Conservation (phyloP, 2,888 invertebrate genomes). For the Tryphoninae sp. region DNA sequence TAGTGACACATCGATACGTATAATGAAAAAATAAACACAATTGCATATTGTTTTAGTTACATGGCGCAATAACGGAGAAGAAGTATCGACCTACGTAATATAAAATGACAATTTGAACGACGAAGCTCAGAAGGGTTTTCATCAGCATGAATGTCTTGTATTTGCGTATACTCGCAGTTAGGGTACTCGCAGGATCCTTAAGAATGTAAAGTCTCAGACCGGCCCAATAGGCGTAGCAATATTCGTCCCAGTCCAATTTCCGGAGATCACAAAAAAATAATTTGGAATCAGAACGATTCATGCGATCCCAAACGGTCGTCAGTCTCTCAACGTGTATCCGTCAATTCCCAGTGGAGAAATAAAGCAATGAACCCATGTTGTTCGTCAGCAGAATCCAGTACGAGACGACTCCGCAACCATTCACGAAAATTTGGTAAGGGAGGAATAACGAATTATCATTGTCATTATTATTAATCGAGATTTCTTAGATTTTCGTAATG, state of each 20-base stretch:
- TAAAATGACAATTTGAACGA: slow-evolving; percentile 14
- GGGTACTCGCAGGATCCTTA: slow-evolving; percentile 67
- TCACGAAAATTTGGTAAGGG: neutral
- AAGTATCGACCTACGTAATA: slow-evolving; percentile 30
- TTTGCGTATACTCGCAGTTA: slow-evolving; percentile 43
- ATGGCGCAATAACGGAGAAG: neutral
- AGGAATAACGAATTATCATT: neutral
- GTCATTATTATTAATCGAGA: too few species aligned
- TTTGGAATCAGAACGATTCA: slow-evolving; percentile 68
- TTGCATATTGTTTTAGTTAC: neutral
- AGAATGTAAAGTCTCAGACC: slow-evolving; percentile 66
- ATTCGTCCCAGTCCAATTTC: slow-evolving; percentile 69
- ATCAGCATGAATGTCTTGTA: neutral
- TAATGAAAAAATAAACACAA: neutral
- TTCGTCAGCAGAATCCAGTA: slow-evolving; percentile 45
- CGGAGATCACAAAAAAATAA: slow-evolving; percentile 72
- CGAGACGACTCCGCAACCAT: slow-evolving; percentile 26
- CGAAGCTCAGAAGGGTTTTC: neutral
- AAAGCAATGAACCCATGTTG: slow-evolving; percentile 21
- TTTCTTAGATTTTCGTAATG: neutral
- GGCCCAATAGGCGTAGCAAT: slow-evolving; percentile 58
- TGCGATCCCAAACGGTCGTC: slow-evolving; percentile 66
- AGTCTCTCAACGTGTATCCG: slow-evolving; percentile 66
- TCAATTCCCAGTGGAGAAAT: slow-evolving; percentile 63
- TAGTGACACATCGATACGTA: neutral